Evolutionary conservation across 2,113 vertebrate species (phyloP), one percentile per base, ranked within the genome.

Genomic region (Triplophysa tibetana): DNA sequence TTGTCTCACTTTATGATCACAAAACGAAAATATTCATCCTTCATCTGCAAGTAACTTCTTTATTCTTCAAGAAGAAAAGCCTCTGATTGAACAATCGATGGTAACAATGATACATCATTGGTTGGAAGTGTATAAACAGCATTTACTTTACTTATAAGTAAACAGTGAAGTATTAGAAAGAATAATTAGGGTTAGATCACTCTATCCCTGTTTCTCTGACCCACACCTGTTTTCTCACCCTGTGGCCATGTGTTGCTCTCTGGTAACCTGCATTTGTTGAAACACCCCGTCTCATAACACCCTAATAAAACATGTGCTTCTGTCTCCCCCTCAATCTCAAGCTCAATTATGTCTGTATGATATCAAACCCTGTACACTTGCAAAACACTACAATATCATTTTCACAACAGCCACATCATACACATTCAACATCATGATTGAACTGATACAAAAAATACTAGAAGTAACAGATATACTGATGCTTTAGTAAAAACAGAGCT

Each of bases 211-310:
- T 54, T 72, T 81, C 41, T 21, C 29, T 77, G 75, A 73, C 67
- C 60, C n/a, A 56, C 75, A 50, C 45, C 14, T 29, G 12, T 41
- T 65, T 64, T 77, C 24, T 74, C 66, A 75, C 62, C 80, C 58
- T 62, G 41, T 70, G 80, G 77, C 75, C 82, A 82, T 85, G 81
- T 85, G 84, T 41, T 64, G 52, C 24, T 70, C 64, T 68, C 52
- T 38, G 64, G 54, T 54, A 70, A 60, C 76, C 63, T n/a, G 48
- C 29, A 29, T 77, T 75, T 65, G 33, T 48, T 78, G 67, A 65
- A 38, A 38, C 33, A 38, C 33, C 33, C 33, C 68, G 63, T 80
- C 29, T 69, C 64, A 65, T 16, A 70, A 81, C 33, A 66, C 48
- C 38, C 50, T 41, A 73, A 83, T 81, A 77, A 85, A 50, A 24